phyloP scores from a whole-genome alignment of 2,797 vertebrate genomes.

The Channa striata region DNA sequence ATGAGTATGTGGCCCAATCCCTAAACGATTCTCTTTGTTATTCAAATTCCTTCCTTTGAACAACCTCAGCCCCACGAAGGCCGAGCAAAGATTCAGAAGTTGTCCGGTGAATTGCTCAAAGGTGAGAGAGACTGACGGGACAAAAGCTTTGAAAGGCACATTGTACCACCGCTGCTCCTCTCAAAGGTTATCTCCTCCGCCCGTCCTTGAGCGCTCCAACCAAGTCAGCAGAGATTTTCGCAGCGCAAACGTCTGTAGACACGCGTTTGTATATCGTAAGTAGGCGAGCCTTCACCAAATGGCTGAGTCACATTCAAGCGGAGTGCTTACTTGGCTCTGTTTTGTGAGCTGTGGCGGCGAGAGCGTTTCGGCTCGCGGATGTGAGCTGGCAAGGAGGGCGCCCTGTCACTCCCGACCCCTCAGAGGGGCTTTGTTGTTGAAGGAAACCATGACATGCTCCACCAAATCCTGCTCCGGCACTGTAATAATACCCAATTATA shows the following conservation, averaged over 20 bases:
- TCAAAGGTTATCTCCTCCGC: conserved; percentile 74
- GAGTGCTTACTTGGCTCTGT: conserved; percentile 69
- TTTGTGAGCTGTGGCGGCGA: conserved; percentile 45
- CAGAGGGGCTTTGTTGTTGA: conserved; percentile 65
- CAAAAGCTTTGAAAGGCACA: conserved; percentile 74
- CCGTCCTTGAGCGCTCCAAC: conserved; percentile 70
- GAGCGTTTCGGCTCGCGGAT: conserved; percentile 62
- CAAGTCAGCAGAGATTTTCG: conserved; percentile 71
- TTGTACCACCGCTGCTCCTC: conserved; percentile 58
- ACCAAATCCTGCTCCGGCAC: conserved; percentile 57
- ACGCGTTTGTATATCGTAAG: conserved; percentile 29
- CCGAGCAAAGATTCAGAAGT: conserved; percentile 69
- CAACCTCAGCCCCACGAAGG: conserved; percentile 65
- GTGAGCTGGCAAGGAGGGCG: conserved; percentile 68
- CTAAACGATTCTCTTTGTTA: conserved; percentile 77
- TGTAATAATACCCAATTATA: conserved; percentile 86
- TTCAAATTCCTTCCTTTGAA: conserved; percentile 76
- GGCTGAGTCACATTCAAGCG: conserved; percentile 66
- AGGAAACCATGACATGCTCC: conserved; percentile 66
- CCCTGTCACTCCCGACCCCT: conserved; percentile 65
- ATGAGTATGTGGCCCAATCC: conserved; percentile 62
- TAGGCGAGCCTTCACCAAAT: conserved; percentile 35
- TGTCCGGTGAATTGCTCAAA: conserved; percentile 71
- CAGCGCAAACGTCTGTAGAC: conserved; percentile 43
- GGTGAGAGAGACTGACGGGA: conserved; percentile 71